Evolutionary conservation across 2,113 vertebrate genomes (phyloP).

Genomic region (Todiramphus saurophagus): DNA sequence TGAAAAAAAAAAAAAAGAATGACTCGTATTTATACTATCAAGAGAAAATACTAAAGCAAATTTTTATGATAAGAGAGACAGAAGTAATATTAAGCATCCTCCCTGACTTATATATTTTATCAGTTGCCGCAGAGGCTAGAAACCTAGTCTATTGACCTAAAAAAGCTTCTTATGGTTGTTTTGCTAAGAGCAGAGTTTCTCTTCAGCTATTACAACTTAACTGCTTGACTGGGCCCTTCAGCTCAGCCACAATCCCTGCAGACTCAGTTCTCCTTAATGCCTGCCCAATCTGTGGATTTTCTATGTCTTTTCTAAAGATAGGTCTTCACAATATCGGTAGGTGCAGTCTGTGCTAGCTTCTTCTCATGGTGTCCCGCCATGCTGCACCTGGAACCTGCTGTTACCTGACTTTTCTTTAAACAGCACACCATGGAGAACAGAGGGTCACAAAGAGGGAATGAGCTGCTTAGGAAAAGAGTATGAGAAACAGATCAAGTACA

Average conservation of each 20-base stretch:
- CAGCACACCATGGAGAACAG: fast-evolving
- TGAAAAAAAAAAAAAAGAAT: neutral
- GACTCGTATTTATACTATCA: neutral
- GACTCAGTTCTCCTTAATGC: neutral
- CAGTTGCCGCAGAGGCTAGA: neutral
- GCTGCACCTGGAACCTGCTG: neutral
- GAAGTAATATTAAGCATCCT: neutral
- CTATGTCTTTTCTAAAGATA: neutral
- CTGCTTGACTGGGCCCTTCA: neutral
- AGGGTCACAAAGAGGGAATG: neutral
- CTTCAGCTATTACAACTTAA: neutral
- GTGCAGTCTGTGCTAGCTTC: neutral
- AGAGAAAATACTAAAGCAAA: neutral
- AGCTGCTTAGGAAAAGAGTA: neutral
- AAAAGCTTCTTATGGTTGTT: neutral
- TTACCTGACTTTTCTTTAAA: neutral
- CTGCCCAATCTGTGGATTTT: neutral
- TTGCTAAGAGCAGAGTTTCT: neutral
- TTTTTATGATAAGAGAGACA: neutral
- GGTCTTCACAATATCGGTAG: neutral
- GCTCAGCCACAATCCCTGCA: neutral
- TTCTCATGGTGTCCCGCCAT: neutral
- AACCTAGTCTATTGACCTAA: neutral
- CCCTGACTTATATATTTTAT: neutral
- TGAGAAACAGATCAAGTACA: neutral